These are phyloP conservation scores for Lycodopsis pacificus DNA, from an alignment of 2,797 vertebrate genomes.

Conservation along the genomic window DNA sequence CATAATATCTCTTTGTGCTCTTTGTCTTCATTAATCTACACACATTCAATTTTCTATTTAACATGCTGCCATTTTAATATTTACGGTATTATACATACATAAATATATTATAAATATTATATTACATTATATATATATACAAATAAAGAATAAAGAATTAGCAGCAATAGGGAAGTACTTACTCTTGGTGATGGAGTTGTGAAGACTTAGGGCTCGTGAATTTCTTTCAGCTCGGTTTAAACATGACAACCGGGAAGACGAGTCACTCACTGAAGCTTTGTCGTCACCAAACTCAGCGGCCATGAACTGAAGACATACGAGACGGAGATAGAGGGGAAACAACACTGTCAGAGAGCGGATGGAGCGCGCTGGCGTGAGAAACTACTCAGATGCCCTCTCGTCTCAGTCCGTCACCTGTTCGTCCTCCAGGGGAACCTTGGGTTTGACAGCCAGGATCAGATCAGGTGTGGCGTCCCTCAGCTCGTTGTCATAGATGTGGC, in stretches of 20 bases:
- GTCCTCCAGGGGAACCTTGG: slow-evolving; percentile 79
- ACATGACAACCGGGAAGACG: slow-evolving; percentile 64
- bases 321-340: slow-evolving; percentile 24
- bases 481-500: slow-evolving; percentile 84
- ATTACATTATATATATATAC: background rate
- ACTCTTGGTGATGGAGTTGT: slow-evolving; percentile 87
- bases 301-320: slow-evolving; percentile 69
- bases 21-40: slow-evolving; percentile 6
- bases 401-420: slow-evolving; percentile 77
- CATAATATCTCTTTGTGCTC: slow-evolving; percentile 7
- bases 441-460: slow-evolving; percentile 88
- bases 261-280: slow-evolving; percentile 81
- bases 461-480: slow-evolving; percentile 88
- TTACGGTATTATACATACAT: background rate
- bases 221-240: slow-evolving; percentile 85
- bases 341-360: slow-evolving; percentile 31
- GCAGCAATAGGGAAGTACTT: slow-evolving; percentile 25
- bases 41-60: background rate
- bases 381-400: slow-evolving; percentile 20
- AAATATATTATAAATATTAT: background rate
- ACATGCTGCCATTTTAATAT: background rate
- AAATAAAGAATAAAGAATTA: background rate
- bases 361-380: slow-evolving; percentile 6
- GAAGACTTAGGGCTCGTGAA: slow-evolving; percentile 88
- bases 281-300: slow-evolving; percentile 76